Percentiles rank a stretch among this genome's conserved stretches.
These are phyloP conservation scores for Aurelia sp. DNA, from an alignment of 30 jellyfish, hydroid and myxozoan species.

Conservation along the genomic window DNA sequence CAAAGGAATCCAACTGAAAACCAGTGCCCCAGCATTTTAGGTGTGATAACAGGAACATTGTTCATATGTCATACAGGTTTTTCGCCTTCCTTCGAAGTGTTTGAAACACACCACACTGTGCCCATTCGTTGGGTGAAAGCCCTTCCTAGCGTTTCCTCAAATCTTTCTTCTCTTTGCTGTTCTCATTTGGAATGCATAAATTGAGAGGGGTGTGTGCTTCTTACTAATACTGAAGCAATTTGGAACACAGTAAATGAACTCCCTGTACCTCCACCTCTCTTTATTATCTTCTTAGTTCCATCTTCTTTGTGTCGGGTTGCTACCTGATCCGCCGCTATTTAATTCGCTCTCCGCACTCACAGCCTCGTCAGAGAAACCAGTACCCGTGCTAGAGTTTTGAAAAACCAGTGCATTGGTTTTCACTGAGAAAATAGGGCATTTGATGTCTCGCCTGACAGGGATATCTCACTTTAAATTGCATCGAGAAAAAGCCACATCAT, in stretches of 20 bases:
- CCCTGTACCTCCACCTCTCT: too few relatives aligned
- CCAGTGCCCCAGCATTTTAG: not conserved
- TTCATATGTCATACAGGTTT: not conserved
- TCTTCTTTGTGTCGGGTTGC: not conserved
- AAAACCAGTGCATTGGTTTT: not conserved
- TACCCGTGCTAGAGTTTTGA: slow-evolving; percentile 4
- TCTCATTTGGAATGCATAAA: too few relatives aligned
- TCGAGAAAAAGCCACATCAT: too few relatives aligned
- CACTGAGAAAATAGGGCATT: too few relatives aligned
- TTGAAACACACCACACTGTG: not conserved
- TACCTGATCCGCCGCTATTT: not conserved
- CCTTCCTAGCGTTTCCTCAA: too few relatives aligned
- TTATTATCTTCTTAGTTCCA: not conserved
- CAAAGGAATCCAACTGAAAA: not conserved
- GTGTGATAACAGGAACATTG: not conserved
- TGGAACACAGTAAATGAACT: too few relatives aligned
- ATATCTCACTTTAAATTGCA: too few relatives aligned
- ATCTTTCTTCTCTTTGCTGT: too few relatives aligned
- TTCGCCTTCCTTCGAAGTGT: not conserved
- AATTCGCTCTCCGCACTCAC: not conserved
- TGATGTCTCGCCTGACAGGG: too few relatives aligned
- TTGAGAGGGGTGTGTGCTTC: too few relatives aligned
- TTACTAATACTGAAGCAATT: too few relatives aligned
- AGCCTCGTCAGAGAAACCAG: not conserved
- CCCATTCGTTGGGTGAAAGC: not conserved